A percentile compares a stretch with the other conserved stretches of the same genome.
These are phyloP conservation scores for Torymus tubicola DNA, from an alignment of 2,888 invertebrate species.

Conservation along the genomic window DNA sequence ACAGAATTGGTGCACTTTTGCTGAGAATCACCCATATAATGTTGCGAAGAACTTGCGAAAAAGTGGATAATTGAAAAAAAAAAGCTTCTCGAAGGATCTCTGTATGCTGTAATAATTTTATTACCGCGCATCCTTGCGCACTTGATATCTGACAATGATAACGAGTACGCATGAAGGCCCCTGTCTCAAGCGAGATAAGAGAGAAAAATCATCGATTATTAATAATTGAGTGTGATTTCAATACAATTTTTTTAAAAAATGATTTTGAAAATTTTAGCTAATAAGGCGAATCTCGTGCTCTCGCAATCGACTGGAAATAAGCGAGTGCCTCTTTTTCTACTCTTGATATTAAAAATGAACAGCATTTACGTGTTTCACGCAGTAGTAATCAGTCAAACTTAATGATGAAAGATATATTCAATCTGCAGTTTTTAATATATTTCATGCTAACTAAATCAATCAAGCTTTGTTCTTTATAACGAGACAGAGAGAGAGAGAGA, in stretches of 20 bases:
- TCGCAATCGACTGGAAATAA: conserved; percentile 33
- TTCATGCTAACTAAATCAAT: conserved; percentile 38
- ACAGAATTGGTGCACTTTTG: too few species aligned
- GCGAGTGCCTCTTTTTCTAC: conserved; percentile 41
- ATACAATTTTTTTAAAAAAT: conserved; percentile 47
- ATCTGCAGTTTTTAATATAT: background rate
- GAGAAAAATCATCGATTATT: conserved; percentile 24
- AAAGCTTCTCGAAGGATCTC: conserved; percentile 47
- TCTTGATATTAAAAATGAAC: conserved; percentile 51
- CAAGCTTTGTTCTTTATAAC: conserved; percentile 34
- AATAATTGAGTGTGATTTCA: conserved; percentile 48
- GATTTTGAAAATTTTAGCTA: conserved; percentile 52
- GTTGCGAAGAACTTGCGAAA: background rate
- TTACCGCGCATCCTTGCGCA: background rate
- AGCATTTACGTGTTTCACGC: conserved; percentile 28
- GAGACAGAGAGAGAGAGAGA: background rate
- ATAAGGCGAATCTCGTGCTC: conserved; percentile 54
- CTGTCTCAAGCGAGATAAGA: background rate
- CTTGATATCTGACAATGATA: conserved; percentile 6
- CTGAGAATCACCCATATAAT: too few species aligned
- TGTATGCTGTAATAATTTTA: conserved; percentile 30
- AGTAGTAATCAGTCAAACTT: conserved; percentile 37
- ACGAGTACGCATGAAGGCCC: background rate
- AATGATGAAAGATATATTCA: background rate
- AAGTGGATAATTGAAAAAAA: background rate